Conservation (phyloP, 2,888 invertebrate genomes). For the Trypoxylon attenuatum region DNA sequence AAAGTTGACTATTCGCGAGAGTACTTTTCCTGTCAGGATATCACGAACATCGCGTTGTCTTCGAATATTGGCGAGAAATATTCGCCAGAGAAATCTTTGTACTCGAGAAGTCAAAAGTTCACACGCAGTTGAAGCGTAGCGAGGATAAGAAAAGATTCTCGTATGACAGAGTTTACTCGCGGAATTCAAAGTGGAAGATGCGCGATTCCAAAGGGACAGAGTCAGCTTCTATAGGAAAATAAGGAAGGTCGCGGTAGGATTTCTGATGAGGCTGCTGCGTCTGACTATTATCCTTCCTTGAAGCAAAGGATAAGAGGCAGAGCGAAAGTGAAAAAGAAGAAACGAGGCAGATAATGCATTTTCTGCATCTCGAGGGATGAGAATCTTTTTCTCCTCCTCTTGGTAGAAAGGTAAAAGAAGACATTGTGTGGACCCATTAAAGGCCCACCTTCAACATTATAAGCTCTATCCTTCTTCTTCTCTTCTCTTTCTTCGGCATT, state of each 20-base stretch:
- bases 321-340: background rate
- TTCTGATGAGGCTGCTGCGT: slow-evolving; percentile 2
- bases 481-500: no score
- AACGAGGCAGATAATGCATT: slow-evolving; percentile 33
- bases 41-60: no score
- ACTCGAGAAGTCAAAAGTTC: no score
- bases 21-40: no score
- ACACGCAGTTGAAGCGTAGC: no score
- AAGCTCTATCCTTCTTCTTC: no score
- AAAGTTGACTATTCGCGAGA: no score
- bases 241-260: slow-evolving; percentile 7
- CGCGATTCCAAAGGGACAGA: background rate
- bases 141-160: no score
- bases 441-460: background rate
- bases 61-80: no score
- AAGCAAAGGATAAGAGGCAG: background rate
- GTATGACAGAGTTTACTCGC: background rate
- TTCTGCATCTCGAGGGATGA: slow-evolving; percentile 5
- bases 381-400: background rate
- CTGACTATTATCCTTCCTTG: background rate
- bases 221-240: background rate
- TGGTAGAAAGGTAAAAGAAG: no score
- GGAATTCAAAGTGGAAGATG: slow-evolving; percentile 10
- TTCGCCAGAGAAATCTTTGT: no score
- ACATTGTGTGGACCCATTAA: background rate